Evolutionary conservation across 2,888 invertebrate species (phyloP).

Genomic region (Parapristionchus giblindavisi): DNA sequence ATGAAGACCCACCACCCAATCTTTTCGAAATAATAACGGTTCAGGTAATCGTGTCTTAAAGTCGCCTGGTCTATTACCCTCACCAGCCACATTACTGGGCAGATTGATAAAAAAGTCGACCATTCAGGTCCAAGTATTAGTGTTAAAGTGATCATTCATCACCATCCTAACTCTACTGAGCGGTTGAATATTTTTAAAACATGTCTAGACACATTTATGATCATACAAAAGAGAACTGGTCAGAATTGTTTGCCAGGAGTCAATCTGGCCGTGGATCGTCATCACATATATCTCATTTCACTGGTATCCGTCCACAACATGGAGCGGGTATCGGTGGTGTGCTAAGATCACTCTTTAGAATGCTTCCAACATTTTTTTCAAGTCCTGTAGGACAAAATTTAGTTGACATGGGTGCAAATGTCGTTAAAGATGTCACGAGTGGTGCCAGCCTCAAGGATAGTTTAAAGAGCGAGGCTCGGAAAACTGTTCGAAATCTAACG

Average conservation of each 20-base stretch:
- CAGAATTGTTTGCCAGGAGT: background rate
- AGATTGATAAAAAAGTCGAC: slow-evolving; percentile 9
- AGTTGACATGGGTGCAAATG: background rate
- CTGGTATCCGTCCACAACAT: background rate
- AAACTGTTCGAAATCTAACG: background rate
- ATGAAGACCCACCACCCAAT: slow-evolving; percentile 3
- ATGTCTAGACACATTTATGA: background rate
- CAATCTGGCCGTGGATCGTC: background rate
- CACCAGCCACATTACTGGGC: too few species aligned
- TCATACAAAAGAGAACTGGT: background rate
- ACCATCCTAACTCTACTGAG: background rate
- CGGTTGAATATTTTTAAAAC: background rate
- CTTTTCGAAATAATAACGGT: background rate
- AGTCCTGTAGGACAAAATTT: background rate
- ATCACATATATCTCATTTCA: background rate
- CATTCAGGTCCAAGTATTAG: background rate
- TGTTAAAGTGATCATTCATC: background rate
- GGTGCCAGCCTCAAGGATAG: background rate
- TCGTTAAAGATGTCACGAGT: background rate
- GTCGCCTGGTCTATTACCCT: background rate
- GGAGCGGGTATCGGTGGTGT: background rate
- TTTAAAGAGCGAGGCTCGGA: background rate
- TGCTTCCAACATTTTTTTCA: background rate
- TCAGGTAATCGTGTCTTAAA: background rate
- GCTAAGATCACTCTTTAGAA: background rate